Evolutionary conservation across 2,797 vertebrate genomes (phyloP).

Genomic region (Uromys caudimaculatus): DNA sequence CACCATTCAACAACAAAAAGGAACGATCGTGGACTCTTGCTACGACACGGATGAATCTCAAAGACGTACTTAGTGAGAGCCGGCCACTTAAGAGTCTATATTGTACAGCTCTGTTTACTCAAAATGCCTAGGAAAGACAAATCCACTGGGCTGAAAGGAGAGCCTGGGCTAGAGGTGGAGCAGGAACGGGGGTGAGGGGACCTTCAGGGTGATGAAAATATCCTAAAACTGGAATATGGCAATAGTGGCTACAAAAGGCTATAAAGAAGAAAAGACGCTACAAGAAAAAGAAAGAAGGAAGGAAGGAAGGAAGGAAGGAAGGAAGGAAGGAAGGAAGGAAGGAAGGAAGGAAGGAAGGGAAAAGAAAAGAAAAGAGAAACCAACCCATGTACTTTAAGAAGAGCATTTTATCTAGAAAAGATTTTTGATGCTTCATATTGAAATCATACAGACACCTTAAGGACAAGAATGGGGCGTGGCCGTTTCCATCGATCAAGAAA

Average conservation of each 20-base stretch:
- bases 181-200: neutral
- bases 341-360: no score
- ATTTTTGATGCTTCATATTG: neutral
- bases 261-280: neutral
- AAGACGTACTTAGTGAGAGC: neutral
- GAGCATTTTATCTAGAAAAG: constrained; percentile 26
- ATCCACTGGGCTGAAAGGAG: neutral
- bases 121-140: constrained; percentile 51
- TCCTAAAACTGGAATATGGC: neutral
- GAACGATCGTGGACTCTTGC: neutral
- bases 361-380: neutral
- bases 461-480: neutral
- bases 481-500: neutral
- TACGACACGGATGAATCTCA: neutral
- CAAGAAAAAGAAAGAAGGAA: no score
- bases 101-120: neutral
- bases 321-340: no score
- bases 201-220: neutral
- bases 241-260: neutral
- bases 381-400: neutral
- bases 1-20: neutral
- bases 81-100: neutral
- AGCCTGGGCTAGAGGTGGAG: neutral
- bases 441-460: constrained; percentile 23
- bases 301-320: no score